Conservation (phyloP, 2,113 vertebrate species). For the Bos javanicus region DNA sequence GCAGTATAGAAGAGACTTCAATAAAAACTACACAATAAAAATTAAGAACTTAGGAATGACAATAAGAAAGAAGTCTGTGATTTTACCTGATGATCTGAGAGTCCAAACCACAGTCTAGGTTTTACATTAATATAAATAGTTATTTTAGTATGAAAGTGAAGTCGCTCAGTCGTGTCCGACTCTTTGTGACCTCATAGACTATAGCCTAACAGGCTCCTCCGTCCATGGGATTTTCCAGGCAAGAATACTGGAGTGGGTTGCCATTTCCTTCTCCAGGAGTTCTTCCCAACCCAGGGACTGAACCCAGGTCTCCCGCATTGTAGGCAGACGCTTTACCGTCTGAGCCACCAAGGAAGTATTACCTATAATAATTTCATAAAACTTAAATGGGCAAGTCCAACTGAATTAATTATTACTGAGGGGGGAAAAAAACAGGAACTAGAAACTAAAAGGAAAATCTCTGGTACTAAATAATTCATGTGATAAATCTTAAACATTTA, state of each 20-base stretch:
- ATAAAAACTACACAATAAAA: neutral
- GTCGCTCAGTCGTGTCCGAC: neutral
- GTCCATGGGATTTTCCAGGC: neutral
- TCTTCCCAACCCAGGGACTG: neutral
- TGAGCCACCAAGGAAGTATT: neutral
- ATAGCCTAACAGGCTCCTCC: neutral
- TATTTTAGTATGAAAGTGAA: neutral
- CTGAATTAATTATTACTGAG: neutral
- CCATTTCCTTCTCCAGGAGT: neutral
- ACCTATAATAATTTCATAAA: neutral
- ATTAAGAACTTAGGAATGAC: neutral
- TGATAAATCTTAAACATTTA: neutral
- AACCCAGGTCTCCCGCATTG: neutral
- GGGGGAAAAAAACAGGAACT: neutral
- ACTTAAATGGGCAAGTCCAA: neutral
- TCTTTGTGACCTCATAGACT: neutral
- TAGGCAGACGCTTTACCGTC: neutral
- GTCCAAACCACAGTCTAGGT: neutral
- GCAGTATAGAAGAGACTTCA: neutral
- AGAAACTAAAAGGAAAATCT: slow-evolving; percentile 19
- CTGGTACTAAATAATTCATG: slow-evolving; percentile 12
- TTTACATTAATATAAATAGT: neutral
- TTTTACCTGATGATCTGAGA: neutral
- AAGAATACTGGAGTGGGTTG: neutral
- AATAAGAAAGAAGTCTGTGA: neutral